These are phyloP conservation scores for Pholis gunnellus DNA, from an alignment of 2,113 vertebrate species.

Conservation along the genomic window DNA sequence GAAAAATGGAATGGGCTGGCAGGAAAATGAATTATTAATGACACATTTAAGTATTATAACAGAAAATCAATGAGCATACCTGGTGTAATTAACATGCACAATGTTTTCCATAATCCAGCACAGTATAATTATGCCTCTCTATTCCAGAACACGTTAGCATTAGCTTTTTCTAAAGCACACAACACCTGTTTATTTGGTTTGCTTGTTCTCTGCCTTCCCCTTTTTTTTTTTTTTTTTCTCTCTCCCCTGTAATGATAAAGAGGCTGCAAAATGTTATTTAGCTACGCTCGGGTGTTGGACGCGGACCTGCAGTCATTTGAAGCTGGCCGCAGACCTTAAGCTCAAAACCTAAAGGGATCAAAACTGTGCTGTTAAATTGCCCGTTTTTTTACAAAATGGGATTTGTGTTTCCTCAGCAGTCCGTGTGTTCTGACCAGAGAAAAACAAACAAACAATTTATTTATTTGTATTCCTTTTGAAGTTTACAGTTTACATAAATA, in stretches of 20 bases:
- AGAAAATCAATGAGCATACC: slow-evolving; percentile 88
- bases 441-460: not conserved
- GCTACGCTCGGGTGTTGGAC: slow-evolving; percentile 55
- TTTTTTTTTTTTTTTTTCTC: slow-evolving; percentile 19
- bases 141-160: slow-evolving; percentile 87
- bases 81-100: slow-evolving; percentile 88
- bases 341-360: slow-evolving; percentile 65
- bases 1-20: slow-evolving; percentile 82
- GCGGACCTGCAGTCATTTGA: slow-evolving; percentile 61
- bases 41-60: slow-evolving; percentile 88
- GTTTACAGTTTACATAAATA: slow-evolving; percentile 21
- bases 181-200: slow-evolving; percentile 88
- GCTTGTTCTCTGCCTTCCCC: slow-evolving; percentile 71
- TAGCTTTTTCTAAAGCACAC: slow-evolving; percentile 83
- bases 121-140: slow-evolving; percentile 87
- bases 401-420: slow-evolving; percentile 17
- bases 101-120: slow-evolving; percentile 85
- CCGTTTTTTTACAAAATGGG: slow-evolving; percentile 6
- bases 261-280: slow-evolving; percentile 75
- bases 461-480: slow-evolving; percentile 11
- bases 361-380: slow-evolving; percentile 41
- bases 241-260: slow-evolving; percentile 72
- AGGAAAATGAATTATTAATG: slow-evolving; percentile 89
- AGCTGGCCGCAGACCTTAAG: slow-evolving; percentile 60
- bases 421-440: not conserved